Percentiles rank a stretch among this genome's conserved stretches.
These are phyloP conservation scores for Hoplias malabaricus DNA, from an alignment of 2,113 vertebrate genomes.

Conservation along the genomic window DNA sequence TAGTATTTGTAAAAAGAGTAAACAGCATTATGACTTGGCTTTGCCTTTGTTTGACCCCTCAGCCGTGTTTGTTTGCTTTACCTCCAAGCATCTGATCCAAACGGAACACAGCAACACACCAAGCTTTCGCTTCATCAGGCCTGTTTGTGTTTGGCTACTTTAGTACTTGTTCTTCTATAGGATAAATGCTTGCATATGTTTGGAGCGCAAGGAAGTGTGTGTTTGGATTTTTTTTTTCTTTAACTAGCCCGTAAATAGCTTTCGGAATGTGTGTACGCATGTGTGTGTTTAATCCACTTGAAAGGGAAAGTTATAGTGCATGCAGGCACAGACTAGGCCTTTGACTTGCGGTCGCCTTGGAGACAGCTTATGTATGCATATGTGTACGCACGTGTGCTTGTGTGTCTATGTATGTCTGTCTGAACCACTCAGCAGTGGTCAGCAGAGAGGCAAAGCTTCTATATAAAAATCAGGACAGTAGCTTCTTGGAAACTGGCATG, in stretches of 20 bases:
- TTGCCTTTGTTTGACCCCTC: constrained; percentile 22
- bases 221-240: constrained; percentile 43
- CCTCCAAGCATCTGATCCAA: constrained; percentile 43
- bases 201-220: constrained; percentile 47
- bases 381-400: constrained; percentile 16
- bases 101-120: constrained; percentile 45
- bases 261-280: constrained; percentile 18
- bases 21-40: constrained; percentile 1
- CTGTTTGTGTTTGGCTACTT: constrained; percentile 28
- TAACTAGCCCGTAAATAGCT: constrained; percentile 54
- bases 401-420: constrained; percentile 14
- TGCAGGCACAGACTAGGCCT: constrained; percentile 36
- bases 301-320: constrained; percentile 42
- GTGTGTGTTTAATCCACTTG: constrained; percentile 41
- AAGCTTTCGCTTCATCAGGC: constrained; percentile 29
- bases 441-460: constrained; percentile 40
- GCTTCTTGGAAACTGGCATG: constrained; percentile 47
- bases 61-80: constrained; percentile 33
- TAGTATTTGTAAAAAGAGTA: not conserved
- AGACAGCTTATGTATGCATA: constrained; percentile 39
- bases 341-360: constrained; percentile 46
- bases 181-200: constrained; percentile 60
- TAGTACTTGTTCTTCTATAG: constrained; percentile 38
- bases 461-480: constrained; percentile 47
- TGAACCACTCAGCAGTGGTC: constrained; percentile 39